Conservation (phyloP, 2,797 vertebrate species). For the Lophotriccus pileatus region DNA sequence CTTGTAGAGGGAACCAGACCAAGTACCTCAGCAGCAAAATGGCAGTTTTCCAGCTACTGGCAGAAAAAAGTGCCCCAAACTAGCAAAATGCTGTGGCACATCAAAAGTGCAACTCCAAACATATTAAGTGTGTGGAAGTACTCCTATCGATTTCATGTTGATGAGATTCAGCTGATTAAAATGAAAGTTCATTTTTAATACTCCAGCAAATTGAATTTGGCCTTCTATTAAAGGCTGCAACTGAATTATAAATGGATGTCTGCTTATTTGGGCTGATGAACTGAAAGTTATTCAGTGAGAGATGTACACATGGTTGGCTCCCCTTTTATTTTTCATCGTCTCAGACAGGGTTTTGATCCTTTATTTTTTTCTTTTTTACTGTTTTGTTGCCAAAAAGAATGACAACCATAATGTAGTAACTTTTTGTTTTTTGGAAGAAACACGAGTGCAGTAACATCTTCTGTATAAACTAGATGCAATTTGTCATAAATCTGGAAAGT, state of each 20-base stretch:
- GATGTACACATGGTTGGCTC: background rate
- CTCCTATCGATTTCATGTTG: background rate
- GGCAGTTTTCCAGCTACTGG: background rate
- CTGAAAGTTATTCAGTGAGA: background rate
- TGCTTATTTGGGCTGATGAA: background rate
- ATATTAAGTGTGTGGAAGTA: background rate
- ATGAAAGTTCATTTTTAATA: conserved; percentile 3
- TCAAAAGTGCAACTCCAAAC: background rate
- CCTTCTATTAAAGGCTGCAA: background rate
- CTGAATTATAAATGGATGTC: background rate
- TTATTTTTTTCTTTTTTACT: background rate
- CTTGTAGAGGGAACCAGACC: background rate
- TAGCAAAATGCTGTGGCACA: background rate
- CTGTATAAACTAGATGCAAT: background rate
- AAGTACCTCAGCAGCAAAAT: background rate
- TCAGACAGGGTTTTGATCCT: background rate
- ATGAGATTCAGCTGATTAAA: background rate
- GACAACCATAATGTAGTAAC: background rate
- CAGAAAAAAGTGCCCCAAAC: background rate
- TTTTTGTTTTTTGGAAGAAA: background rate
- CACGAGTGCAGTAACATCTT: background rate
- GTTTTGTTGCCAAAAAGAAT: background rate
- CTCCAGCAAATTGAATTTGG: background rate
- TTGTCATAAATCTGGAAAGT: background rate
- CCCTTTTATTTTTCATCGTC: background rate